Base-by-base conservation (phyloP, 1,140 invertebrate genomes). In the Teleopsis dalmanni region DNA sequence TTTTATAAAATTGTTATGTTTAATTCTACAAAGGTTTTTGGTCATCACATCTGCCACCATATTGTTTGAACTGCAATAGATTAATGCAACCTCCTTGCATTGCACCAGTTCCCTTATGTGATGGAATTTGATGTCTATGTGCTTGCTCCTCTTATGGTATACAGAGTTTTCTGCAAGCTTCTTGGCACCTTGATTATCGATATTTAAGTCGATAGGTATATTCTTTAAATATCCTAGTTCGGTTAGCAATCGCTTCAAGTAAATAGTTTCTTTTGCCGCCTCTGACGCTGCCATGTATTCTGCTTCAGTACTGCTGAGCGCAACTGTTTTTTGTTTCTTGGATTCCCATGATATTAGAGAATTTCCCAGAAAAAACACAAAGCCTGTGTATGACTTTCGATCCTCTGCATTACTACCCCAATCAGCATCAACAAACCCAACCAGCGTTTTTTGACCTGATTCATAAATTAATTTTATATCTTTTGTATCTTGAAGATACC, bases 261-360 rank as follows among this genome's bases (percentile, higher is more conserved):
- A 70, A 10, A 65, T 55, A 4, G 65, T 56, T 53, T 75, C 72
- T 57, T 71, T 71, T 11, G 63, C 44, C 3, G 62, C 65, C 46
- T 62, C 57, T 27, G 62, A 52, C 8, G 65, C 51, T 13, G 72
- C 71, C 13, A 76, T 62, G 51, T 75, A 76, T 57, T 77, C 72
- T 8, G 72, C 63, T 48, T 59, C 53, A 14, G 51, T 53, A 14
- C 45, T 52, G 29, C 46, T 53, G 8, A 56, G 48, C 2, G 54
- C 44, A 8, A 58, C 54, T 29, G 33, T 35, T 9, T 2, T 23
- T 40, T 58, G 56, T 27, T 54, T 53, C 23, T 37, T 44, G 14
- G 42, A 47, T 14, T 43, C 26, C 54, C 54, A 53, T 21, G 49
- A 57, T 13, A 71, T 62, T n/a, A 44, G 25, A 40, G 53, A 34